Percentiles rank a stretch among this genome's conserved stretches.
These are phyloP conservation scores for Acipenser oxyrinchus DNA, from an alignment of 2,797 vertebrate genomes.

Conservation along the genomic window DNA sequence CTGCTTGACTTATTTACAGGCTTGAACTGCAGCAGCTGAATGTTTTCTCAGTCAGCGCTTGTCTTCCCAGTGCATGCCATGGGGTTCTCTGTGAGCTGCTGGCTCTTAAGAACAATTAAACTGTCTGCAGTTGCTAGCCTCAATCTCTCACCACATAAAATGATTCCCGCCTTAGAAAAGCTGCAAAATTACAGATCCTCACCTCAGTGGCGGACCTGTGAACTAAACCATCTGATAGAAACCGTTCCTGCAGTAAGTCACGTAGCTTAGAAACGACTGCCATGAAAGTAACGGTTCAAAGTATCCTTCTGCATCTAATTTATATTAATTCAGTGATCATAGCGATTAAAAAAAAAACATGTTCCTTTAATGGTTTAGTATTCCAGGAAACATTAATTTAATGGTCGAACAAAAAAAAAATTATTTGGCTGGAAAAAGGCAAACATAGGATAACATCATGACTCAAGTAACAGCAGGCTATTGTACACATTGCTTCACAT, in stretches of 20 bases:
- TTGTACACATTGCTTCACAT: no score
- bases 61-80: background rate
- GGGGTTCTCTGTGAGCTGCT: background rate
- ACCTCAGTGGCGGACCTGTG: background rate
- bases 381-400: no score
- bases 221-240: background rate
- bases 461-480: no score
- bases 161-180: background rate
- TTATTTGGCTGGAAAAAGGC: no score
- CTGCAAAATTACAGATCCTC: background rate
- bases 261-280: background rate
- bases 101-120: background rate
- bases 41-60: background rate
- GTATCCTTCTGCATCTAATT: no score
- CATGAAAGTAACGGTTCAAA: no score
- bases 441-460: no score
- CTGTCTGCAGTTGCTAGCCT: background rate
- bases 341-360: no score
- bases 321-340: no score
- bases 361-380: no score
- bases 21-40: background rate
- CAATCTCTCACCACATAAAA: background rate
- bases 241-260: background rate
- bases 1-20: slow-evolving; percentile 37
- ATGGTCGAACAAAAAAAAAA: no score